These are phyloP conservation scores for Actinia equina DNA, from an alignment of 64 coral and sea anemone genomes.

Conservation along the genomic window DNA sequence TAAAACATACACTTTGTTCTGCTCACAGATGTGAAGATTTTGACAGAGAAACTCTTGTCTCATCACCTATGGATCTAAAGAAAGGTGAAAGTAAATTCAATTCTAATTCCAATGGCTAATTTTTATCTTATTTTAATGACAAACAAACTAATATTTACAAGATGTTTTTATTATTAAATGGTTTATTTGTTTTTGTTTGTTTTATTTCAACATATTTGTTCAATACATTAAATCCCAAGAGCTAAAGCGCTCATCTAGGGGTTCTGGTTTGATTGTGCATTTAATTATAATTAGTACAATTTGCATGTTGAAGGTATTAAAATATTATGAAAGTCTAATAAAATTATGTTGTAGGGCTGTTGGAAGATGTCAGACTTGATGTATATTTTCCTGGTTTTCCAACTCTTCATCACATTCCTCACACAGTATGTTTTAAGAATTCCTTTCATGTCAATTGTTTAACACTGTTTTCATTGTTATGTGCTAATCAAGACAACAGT, in stretches of 20 bases:
- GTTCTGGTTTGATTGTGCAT: too few species aligned
- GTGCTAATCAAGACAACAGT: too few species aligned
- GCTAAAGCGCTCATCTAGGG: too few species aligned
- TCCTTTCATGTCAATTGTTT: background rate
- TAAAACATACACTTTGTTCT: background rate
- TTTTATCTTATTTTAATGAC: too few species aligned
- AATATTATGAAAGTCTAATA: too few species aligned
- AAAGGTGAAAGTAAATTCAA: background rate
- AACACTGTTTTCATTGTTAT: too few species aligned
- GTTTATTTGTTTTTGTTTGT: background rate
- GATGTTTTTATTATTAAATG: background rate
- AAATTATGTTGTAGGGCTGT: slow-evolving; percentile 54
- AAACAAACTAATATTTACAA: too few species aligned
- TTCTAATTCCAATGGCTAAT: background rate
- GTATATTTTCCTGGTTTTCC: slow-evolving; percentile 94
- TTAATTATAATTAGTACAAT: too few species aligned
- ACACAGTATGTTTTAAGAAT: slow-evolving; percentile 50
- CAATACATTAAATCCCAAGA: too few species aligned
- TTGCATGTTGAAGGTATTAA: too few species aligned
- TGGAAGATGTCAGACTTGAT: slow-evolving; percentile 82
- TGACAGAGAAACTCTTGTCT: slow-evolving; percentile 44
- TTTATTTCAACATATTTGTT: background rate
- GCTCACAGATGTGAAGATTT: slow-evolving; percentile 41
- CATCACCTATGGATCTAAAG: background rate
- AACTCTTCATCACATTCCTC: slow-evolving; percentile 83